phyloP scores from a whole-genome alignment of 1,140 invertebrate genomes.

The Thaumatotibia leucotreta region DNA sequence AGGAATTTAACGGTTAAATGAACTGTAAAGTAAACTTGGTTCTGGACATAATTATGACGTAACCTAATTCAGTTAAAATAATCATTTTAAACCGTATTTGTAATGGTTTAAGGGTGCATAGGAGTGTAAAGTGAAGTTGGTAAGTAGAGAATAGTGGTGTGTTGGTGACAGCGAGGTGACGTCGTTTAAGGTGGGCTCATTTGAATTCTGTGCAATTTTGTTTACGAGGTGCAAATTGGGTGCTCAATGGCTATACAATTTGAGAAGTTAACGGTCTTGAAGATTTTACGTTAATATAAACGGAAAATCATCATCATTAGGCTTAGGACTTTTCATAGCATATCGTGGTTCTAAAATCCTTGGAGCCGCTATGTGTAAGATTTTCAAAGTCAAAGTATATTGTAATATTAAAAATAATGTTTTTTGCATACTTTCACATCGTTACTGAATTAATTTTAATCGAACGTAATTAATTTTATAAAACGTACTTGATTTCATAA shows the following conservation, averaged over 20 bases:
- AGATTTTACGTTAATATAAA: not conserved
- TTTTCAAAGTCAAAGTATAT: no score
- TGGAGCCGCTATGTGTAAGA: no score
- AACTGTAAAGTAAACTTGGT: not conserved
- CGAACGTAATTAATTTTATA: no score
- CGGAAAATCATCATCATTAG: no score
- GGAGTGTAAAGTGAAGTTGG: not conserved
- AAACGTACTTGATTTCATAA: no score
- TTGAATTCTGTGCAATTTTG: conserved; percentile 9
- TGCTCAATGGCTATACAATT: not conserved
- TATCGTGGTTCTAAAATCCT: no score
- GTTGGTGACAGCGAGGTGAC: not conserved
- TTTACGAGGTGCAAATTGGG: not conserved
- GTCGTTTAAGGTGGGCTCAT: conserved; percentile 6
- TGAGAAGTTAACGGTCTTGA: not conserved
- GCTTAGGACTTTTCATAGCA: no score
- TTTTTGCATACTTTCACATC: no score
- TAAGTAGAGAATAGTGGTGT: not conserved
- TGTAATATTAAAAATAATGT: no score
- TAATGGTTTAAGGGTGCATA: not conserved
- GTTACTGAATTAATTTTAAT: no score
- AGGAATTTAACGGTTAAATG: not conserved
- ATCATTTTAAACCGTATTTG: not conserved
- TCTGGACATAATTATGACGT: not conserved
- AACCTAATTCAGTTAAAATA: not conserved